Percentiles rank a stretch among this genome's conserved stretches.
Conservation (phyloP, 2,888 invertebrate genomes). For the Petrolisthes cinctipes region DNA sequence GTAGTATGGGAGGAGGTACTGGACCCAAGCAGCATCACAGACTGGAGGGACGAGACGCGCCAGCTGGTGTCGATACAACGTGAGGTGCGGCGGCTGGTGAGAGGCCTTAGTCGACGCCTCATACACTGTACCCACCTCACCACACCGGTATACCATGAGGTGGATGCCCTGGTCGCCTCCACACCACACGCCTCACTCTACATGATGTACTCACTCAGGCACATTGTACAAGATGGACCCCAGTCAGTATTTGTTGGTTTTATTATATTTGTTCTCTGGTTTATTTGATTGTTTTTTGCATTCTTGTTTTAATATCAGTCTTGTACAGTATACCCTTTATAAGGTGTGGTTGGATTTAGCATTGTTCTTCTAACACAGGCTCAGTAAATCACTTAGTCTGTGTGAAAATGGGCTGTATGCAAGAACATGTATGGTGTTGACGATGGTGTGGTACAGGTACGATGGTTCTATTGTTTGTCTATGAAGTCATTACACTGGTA, state of each 20-base stretch:
- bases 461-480: too few relatives aligned
- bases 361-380: too few relatives aligned
- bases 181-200: constrained; percentile 24
- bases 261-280: not conserved
- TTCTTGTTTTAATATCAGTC: too few relatives aligned
- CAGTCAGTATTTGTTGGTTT: constrained; percentile 23
- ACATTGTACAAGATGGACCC: constrained; percentile 32
- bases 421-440: too few relatives aligned
- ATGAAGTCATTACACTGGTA: too few relatives aligned
- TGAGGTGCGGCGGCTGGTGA: constrained; percentile 19
- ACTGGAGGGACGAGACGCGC: constrained; percentile 32
- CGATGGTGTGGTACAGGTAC: too few relatives aligned
- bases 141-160: constrained; percentile 33
- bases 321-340: too few relatives aligned
- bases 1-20: constrained; percentile 36
- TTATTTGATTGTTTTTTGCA: not conserved
- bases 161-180: constrained; percentile 31
- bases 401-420: too few relatives aligned
- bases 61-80: constrained; percentile 20
- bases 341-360: too few relatives aligned
- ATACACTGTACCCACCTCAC: constrained; percentile 35
- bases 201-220: constrained; percentile 18
- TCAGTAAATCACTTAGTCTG: too few relatives aligned
- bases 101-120: constrained; percentile 24
- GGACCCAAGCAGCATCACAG: not conserved